These are phyloP conservation scores for Notarius quadriscutis DNA, from an alignment of 2,113 vertebrate genomes.

Conservation along the genomic window DNA sequence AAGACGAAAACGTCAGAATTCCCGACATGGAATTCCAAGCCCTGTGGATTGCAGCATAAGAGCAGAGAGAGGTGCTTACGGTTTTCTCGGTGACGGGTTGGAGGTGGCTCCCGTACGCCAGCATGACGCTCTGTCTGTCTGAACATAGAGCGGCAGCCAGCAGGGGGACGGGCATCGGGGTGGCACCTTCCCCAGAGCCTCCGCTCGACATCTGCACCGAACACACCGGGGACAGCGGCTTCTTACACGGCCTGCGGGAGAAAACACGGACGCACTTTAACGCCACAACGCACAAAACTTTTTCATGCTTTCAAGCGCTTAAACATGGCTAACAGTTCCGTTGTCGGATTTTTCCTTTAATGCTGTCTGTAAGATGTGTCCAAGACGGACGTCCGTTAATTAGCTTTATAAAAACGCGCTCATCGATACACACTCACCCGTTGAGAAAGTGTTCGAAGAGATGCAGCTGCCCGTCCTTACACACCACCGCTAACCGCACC, in stretches of 20 bases:
- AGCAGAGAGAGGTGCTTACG: slow-evolving; percentile 68
- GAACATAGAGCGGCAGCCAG: slow-evolving; percentile 80
- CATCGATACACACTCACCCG: slow-evolving; percentile 78
- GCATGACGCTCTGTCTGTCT: slow-evolving; percentile 77
- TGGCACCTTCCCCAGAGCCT: slow-evolving; percentile 70
- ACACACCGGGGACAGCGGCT: slow-evolving; percentile 86
- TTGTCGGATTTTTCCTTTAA: neutral
- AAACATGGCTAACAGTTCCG: too few relatives aligned
- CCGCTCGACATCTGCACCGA: slow-evolving; percentile 89
- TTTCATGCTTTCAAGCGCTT: neutral
- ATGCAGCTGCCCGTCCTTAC: slow-evolving; percentile 91
- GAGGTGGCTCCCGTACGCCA: slow-evolving; percentile 88
- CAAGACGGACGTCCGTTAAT: too few relatives aligned
- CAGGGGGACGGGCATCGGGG: slow-evolving; percentile 85
- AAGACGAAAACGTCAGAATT: neutral
- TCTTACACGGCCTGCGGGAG: slow-evolving; percentile 86
- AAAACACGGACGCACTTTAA: neutral
- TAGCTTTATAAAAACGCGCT: too few relatives aligned
- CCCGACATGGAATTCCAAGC: neutral
- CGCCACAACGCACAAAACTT: too few relatives aligned
- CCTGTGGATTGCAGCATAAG: neutral
- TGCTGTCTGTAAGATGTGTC: neutral
- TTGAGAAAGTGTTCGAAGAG: slow-evolving; percentile 97
- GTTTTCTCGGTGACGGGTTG: slow-evolving; percentile 90
- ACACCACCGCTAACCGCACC: slow-evolving; percentile 92